Conservation (phyloP, 2,113 vertebrate species). For the Seriola aureovittata region DNA sequence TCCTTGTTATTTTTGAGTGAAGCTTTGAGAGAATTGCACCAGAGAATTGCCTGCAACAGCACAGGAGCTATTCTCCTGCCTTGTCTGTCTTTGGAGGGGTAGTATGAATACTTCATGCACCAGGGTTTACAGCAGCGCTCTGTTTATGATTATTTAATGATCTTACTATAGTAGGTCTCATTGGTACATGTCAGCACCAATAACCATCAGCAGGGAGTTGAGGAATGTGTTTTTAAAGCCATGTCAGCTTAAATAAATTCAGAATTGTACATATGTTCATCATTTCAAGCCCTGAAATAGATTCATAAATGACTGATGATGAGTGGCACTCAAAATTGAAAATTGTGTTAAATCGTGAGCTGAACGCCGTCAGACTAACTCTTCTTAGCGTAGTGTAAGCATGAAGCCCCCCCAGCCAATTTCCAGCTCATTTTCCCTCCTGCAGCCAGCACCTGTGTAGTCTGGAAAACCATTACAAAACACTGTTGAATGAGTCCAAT, state of each 20-base stretch:
- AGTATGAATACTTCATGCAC: conserved; percentile 63
- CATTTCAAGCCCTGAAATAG: neutral
- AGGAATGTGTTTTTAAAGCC: conserved; percentile 31
- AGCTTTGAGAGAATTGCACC: neutral
- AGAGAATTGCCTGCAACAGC: neutral
- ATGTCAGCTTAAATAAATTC: neutral
- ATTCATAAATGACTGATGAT: neutral
- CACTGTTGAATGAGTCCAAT: neutral
- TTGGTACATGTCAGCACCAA: conserved; percentile 30
- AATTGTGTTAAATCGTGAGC: neutral
- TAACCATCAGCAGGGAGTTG: conserved; percentile 21
- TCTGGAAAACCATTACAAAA: conserved; percentile 7
- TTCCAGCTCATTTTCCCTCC: conserved; percentile 6
- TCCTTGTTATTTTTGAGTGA: neutral
- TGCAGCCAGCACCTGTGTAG: conserved; percentile 3
- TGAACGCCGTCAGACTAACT: neutral
- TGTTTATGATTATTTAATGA: conserved; percentile 61
- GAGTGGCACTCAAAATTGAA: neutral
- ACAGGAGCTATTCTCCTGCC: neutral
- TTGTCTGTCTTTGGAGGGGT: conserved; percentile 3
- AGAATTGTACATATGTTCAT: conserved; percentile 3
- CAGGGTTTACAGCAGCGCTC: conserved; percentile 4
- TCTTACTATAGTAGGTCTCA: conserved; percentile 14
- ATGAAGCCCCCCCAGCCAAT: neutral
- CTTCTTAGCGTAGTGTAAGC: neutral